Conservation (phyloP, 23 tunicate genomes). For the Ciona savignyi region DNA sequence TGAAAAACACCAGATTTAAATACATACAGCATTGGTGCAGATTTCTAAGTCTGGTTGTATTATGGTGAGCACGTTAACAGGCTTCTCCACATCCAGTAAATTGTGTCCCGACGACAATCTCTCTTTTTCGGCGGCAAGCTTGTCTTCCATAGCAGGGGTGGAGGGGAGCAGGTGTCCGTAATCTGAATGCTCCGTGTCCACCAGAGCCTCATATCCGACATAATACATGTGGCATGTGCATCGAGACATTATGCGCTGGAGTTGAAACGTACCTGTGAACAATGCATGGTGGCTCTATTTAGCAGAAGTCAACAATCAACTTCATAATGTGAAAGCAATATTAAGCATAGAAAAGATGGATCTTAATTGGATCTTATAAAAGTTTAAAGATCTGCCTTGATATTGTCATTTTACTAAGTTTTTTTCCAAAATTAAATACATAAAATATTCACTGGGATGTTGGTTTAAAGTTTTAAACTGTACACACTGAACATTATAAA, state of each 20-base stretch:
- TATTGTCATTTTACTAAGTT: too few relatives aligned
- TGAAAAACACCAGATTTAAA: neutral
- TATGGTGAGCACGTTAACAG: slow-evolving; percentile 67
- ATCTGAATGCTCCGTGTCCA: slow-evolving; percentile 78
- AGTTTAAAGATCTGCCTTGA: too few relatives aligned
- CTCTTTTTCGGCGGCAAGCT: neutral
- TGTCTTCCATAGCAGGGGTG: slow-evolving; percentile 30
- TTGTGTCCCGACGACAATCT: slow-evolving; percentile 16
- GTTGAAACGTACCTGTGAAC: slow-evolving; percentile 94
- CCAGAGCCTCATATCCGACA: slow-evolving; percentile 81
- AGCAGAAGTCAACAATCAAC: too few relatives aligned
- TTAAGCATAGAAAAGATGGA: too few relatives aligned
- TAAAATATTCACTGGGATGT: too few relatives aligned
- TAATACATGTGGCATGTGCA: slow-evolving; percentile 83
- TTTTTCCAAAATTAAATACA: too few relatives aligned
- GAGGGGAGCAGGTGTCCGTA: slow-evolving; percentile 50
- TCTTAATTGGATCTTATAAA: too few relatives aligned
- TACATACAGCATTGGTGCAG: slow-evolving; percentile 78
- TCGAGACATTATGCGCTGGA: slow-evolving; percentile 87
- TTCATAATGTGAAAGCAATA: too few relatives aligned
- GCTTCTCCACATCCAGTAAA: slow-evolving; percentile 55
- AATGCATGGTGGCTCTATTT: too few relatives aligned
- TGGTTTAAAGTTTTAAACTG: too few relatives aligned
- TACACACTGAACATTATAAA: too few relatives aligned
- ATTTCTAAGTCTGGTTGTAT: slow-evolving; percentile 80